Base-by-base conservation (phyloP, 2,888 invertebrate species). In the Cepaea hortensis region DNA sequence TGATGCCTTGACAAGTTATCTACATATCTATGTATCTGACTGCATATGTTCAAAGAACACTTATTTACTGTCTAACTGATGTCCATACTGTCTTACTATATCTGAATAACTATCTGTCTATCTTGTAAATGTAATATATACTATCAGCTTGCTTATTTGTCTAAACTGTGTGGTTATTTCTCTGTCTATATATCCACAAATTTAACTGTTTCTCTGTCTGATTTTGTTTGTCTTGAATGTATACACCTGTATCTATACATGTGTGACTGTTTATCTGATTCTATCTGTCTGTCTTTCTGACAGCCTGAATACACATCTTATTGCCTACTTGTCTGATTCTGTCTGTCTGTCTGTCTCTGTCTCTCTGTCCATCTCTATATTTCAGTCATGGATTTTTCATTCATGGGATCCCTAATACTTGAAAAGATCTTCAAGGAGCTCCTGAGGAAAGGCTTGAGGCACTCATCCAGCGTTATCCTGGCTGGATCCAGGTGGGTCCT, bases 391-490 rank as follows among this genome's bases (percentile, higher is more conserved):
- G 95, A 95, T 91, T 98, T 97, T 94, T 96, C 97, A 65, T 98
- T 98, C 94, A 96, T 98, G 96, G 98, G 98, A 0, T 96, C 97
- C 0, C 95, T 96, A 87, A 97, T 98, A 84, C 96, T 98, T 50
- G 96, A 96, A 81, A 97, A 97, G 93, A 96, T 96, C 48, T 95
- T 96, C 65, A 95, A 95, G 89, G 96, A 96, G 91, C 94, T 96
- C 81, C 94, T 96, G 75, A 95, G 95, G 3, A 94, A 96, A 86
- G 97, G 97, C 7, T 95, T 97, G 72, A 95, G 95, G 86, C 96
- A 96, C 87, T 96, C 97, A 50, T 97, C 97, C 3, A 96, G 97
- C 84, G 95, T 98, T 35, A 95, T 98, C 61, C 95, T 98, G 77
- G 97, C 97, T 35, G 98, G 95, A 48, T 95, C 95, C 92, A 95